phyloP scores from a whole-genome alignment of 1,140 invertebrate genomes.

The Amphibalanus amphitrite region DNA sequence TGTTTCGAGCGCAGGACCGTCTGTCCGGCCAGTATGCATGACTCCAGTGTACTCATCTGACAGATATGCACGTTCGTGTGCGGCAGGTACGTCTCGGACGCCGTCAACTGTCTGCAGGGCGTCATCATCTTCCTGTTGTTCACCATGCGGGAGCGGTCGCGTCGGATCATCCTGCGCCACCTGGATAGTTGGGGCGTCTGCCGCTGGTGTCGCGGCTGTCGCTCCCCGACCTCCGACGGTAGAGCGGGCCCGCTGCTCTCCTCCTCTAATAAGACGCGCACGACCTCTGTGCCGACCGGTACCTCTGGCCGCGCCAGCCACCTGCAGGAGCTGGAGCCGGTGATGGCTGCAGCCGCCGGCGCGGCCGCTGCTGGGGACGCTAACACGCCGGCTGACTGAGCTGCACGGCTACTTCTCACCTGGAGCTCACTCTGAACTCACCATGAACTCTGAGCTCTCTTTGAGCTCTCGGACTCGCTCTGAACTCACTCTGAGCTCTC shows the following conservation, averaged over 20 bases:
- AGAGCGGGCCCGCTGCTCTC: not conserved
- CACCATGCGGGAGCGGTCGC: not conserved
- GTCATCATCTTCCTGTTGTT: not conserved
- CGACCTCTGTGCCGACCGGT: not conserved
- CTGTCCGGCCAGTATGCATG: no score
- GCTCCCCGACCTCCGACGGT: not conserved
- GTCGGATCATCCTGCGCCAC: not conserved
- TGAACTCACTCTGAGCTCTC: no score
- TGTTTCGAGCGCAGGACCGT: no score
- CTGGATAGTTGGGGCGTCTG: not conserved
- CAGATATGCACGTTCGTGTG: not conserved
- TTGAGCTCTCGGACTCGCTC: no score
- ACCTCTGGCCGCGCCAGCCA: not conserved
- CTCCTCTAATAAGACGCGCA: not conserved
- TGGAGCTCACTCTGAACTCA: no score
- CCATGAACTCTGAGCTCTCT: no score
- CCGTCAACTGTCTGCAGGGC: not conserved
- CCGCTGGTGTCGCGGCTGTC: not conserved
- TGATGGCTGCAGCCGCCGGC: no score
- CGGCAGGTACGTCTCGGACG: not conserved
- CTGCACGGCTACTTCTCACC: no score
- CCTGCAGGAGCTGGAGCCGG: not conserved
- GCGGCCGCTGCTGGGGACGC: no score
- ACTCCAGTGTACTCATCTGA: no score
- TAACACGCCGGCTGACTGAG: no score